Base-by-base conservation (phyloP, 2,113 vertebrate genomes). In the Hippocampus comes region DNA sequence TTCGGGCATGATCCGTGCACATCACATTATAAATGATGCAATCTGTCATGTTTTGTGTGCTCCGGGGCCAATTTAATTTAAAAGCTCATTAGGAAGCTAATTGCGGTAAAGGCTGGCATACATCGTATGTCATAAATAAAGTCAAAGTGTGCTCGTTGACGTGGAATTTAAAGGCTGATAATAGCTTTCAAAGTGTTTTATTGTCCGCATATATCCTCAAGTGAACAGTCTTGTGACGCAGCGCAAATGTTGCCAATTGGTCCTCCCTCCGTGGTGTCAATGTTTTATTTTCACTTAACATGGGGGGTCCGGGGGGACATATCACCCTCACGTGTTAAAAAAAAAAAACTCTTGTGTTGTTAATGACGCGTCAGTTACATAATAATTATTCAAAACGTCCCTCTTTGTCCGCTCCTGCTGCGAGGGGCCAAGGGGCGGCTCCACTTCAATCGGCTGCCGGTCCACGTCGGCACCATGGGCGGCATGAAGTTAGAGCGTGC, bases 331-430 rank as follows among this genome's bases (percentile, higher is more conserved):
- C 70, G 67, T 79, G 78, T 71, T 18, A 71, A 66, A 75, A 71
- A 75, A 72, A 81, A 82, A 74, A 68, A 34, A 21, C 84, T 80
- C 86, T 91, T 92, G 90, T 92, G 89, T 91, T 92, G 90, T 90
- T 90, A 92, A 93, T 92, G 83, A 84, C 89, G 84, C 86, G 80
- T 82, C 68, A 91, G 88, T 89, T 90, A 92, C 89, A 92, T 90
- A 80, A 91, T 90, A 87, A 92, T 91, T 89, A 91, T 91, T 86
- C 78, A 74, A 73, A 85, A 76, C 83, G 88, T 78, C 86, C 74
- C 78, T 80, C 85, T 80, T 82, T 70, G 76, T 74, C 70, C 34
- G 82, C 79, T 14, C 92, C 90, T 71, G 90, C 89, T 80, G 89
- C 9, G 89, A 82, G 73, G 80, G 67, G 84, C 78, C 90, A 81